phyloP scores from a whole-genome alignment of 2,797 vertebrate species.

The Enteromius viviparus region DNA sequence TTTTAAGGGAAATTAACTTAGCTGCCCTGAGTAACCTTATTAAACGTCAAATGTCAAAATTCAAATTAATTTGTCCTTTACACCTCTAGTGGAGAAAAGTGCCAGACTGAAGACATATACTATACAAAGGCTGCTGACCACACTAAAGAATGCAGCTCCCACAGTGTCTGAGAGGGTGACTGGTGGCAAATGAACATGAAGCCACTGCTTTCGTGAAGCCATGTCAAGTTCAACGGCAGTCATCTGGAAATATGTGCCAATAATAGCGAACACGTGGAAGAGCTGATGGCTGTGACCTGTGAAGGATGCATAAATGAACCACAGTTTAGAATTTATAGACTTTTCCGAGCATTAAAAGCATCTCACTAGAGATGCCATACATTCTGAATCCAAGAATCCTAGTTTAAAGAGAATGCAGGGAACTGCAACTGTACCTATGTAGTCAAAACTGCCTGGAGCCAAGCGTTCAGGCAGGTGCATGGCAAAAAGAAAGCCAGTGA shows the following conservation, averaged over 20 bases:
- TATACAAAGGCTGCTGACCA: constrained; percentile 75
- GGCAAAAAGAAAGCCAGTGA: constrained; percentile 88
- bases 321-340: neutral
- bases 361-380: neutral
- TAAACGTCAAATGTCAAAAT: constrained; percentile 40
- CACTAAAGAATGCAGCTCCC: constrained; percentile 67
- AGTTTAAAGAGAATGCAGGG: neutral
- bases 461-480: constrained; percentile 90
- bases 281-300: constrained; percentile 97
- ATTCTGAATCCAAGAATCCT: neutral
- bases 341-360: neutral
- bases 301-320: constrained; percentile 25
- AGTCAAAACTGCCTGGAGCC: constrained; percentile 90
- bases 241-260: constrained; percentile 89
- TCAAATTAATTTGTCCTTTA: constrained; percentile 21
- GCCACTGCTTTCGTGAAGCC: constrained; percentile 73
- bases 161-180: constrained; percentile 77
- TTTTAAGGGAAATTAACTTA: constrained; percentile 7
- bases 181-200: constrained; percentile 68
- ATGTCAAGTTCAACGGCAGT: constrained; percentile 87
- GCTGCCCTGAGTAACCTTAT: neutral
- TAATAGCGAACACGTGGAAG: constrained; percentile 88
- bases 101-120: constrained; percentile 81
- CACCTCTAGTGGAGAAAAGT: constrained; percentile 65
- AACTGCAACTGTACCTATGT: constrained; percentile 76